Evolutionary conservation across 2,113 vertebrate species (phyloP).

Genomic region (Tretioscincus oriximinensis): DNA sequence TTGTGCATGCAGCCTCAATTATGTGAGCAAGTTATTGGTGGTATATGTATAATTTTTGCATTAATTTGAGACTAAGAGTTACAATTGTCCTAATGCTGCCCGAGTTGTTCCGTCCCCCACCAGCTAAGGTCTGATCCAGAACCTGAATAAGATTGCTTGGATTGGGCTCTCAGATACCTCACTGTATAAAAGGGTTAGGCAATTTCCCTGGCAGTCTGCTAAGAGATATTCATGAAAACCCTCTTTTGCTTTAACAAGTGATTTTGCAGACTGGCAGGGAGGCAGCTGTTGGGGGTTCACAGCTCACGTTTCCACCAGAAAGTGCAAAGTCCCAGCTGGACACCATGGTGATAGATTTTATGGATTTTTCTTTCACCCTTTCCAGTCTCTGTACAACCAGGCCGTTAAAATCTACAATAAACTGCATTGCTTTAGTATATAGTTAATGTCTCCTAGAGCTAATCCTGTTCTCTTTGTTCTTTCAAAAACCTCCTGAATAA

Average conservation of each 20-base stretch:
- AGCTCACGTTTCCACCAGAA: slow-evolving; percentile 62
- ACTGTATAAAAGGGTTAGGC: fast-evolving
- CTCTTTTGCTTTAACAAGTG: slow-evolving; percentile 48
- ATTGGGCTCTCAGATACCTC: not conserved
- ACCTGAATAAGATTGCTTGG: too few relatives aligned
- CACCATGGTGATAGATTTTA: slow-evolving; percentile 66
- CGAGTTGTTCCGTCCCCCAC: too few relatives aligned
- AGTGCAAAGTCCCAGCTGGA: slow-evolving; percentile 71
- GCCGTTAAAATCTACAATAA: slow-evolving; percentile 61
- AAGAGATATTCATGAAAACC: slow-evolving; percentile 60
- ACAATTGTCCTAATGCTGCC: too few relatives aligned
- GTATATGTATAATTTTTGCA: too few relatives aligned
- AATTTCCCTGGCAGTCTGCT: slow-evolving; percentile 36
- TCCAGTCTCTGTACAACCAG: slow-evolving; percentile 38
- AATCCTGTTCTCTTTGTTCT: slow-evolving; percentile 70
- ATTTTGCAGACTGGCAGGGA: slow-evolving; percentile 63
- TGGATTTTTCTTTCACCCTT: slow-evolving; percentile 44
- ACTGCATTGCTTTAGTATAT: slow-evolving; percentile 56
- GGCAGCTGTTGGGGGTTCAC: slow-evolving; percentile 69
- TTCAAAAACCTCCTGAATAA: slow-evolving; percentile 73
- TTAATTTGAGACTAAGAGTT: too few relatives aligned
- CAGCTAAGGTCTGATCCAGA: not conserved
- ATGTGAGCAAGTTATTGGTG: too few relatives aligned
- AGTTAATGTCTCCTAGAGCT: slow-evolving; percentile 64
- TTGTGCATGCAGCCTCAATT: too few relatives aligned